Evolutionary conservation across 1,140 invertebrate species (phyloP), one percentile per base, ranked within the genome.

Genomic region (Cydia amplana): DNA sequence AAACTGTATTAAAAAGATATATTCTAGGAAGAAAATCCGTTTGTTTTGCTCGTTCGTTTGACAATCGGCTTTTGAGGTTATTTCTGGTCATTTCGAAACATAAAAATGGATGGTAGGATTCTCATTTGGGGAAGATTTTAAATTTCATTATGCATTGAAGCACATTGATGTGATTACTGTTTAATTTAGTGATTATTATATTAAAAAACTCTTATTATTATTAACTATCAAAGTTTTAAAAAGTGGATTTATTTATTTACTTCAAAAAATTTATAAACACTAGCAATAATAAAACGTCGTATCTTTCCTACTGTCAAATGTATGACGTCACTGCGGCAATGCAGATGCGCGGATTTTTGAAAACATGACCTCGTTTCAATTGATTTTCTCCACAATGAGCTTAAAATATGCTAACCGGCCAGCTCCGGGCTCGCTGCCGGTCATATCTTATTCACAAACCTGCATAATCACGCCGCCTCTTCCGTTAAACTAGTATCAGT

Each of bases 321-420:
- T 43, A 75, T 81, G 75, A 80, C 79, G 77, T 81, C 76, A 78
- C 40, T 81, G 76, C 82, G 75, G 85, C 85, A 87, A 78, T 89
- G 87, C 87, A 87, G 87, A 89, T 87, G 86, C 86, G 86, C 87
- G 86, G 77, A 65, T 77, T 84, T 84, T 87, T 83, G 73, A 80
- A 82, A 85, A 86, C 80, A 72, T 78, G 75, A 73, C 60, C 74
- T 43, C 55, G 43, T 23, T 23, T 64, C 51, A 43, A 77, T 79
- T 75, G 73, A 75, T 74, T 77, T 77, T 73, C 20, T 18, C 28
- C 4, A 36, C 65, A 70, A 36, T 70, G 4, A 36, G n/a, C 32
- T 70, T 70, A 70, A 70, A 70, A 43, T n/a, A 40, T 70, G 65
- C 65, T 18, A 43, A 40, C n/a, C 65, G 32, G 28, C 65, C 65